Evolutionary conservation across 1,140 invertebrate species (phyloP).

Genomic region (Thaumatotibia leucotreta): DNA sequence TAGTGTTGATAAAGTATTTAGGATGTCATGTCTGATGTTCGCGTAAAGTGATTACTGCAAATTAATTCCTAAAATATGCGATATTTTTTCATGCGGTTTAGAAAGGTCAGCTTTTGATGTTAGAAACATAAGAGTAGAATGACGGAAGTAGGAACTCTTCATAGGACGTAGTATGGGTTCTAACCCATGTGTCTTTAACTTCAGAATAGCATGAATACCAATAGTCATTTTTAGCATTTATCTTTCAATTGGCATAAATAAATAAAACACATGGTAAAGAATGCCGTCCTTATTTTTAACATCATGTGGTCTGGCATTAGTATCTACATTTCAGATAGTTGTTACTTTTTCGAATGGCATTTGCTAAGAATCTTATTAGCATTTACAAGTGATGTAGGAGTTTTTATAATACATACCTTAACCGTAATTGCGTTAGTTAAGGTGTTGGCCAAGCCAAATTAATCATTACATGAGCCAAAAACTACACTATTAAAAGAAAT

Average conservation of each 20-base stretch:
- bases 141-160: constrained; percentile 25
- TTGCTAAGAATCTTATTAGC: background rate
- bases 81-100: constrained; percentile 59
- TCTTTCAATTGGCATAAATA: background rate
- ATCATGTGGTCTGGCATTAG: background rate
- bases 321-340: background rate
- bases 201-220: background rate
- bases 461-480: background rate
- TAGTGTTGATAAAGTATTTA: background rate
- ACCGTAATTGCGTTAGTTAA: background rate
- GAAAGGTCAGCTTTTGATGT: constrained; percentile 57
- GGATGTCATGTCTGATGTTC: constrained; percentile 5
- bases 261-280: background rate
- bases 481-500: background rate
- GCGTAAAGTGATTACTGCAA: constrained; percentile 20
- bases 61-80: constrained; percentile 37
- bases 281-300: constrained; percentile 10
- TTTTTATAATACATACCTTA: constrained; percentile 4
- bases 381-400: background rate
- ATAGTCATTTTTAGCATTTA: background rate
- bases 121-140: constrained; percentile 30
- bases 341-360: background rate
- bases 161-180: constrained; percentile 16
- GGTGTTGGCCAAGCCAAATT: constrained; percentile 8
- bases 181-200: background rate